Percentiles rank a stretch among this genome's conserved stretches.
phyloP scores from a whole-genome alignment of 2,113 vertebrate species.

The Dermatemys mawii region DNA sequence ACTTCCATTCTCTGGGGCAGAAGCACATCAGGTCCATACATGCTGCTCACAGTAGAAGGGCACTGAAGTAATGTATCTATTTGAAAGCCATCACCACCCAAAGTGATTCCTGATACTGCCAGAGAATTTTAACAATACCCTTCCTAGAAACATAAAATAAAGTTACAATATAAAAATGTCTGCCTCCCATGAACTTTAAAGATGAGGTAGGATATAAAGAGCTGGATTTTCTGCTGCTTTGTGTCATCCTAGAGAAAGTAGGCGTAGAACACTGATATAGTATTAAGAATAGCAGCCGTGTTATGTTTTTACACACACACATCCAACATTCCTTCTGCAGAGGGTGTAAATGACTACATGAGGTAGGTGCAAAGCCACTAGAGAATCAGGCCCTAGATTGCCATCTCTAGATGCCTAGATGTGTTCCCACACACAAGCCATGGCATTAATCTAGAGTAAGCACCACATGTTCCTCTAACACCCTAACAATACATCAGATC shows the following conservation, averaged over 20 bases:
- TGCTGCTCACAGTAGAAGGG: background rate
- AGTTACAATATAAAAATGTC: background rate
- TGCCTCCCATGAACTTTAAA: background rate
- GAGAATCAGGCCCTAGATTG: constrained; percentile 62
- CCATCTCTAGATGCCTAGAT: constrained; percentile 63
- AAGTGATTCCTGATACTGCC: background rate
- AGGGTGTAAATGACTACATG: constrained; percentile 61
- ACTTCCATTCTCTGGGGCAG: background rate
- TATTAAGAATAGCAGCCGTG: too few species aligned
- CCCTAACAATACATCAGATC: constrained; percentile 16
- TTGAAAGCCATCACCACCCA: background rate
- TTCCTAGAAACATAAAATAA: background rate
- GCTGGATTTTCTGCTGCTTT: constrained; percentile 4
- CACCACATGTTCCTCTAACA: constrained; percentile 44
- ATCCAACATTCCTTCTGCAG: constrained; percentile 31
- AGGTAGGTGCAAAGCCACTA: constrained; percentile 58
- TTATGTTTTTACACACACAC: constrained; percentile 47
- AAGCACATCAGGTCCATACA: background rate
- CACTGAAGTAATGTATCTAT: background rate
- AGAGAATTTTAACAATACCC: constrained; percentile 2
- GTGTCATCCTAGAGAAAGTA: background rate
- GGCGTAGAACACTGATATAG: constrained; percentile 61
- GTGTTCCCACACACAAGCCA: constrained; percentile 56
- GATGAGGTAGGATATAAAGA: background rate
- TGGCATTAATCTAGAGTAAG: constrained; percentile 59